These are phyloP conservation scores for Charadrius vociferus DNA, from an alignment of 2,113 vertebrate genomes.

Conservation along the genomic window DNA sequence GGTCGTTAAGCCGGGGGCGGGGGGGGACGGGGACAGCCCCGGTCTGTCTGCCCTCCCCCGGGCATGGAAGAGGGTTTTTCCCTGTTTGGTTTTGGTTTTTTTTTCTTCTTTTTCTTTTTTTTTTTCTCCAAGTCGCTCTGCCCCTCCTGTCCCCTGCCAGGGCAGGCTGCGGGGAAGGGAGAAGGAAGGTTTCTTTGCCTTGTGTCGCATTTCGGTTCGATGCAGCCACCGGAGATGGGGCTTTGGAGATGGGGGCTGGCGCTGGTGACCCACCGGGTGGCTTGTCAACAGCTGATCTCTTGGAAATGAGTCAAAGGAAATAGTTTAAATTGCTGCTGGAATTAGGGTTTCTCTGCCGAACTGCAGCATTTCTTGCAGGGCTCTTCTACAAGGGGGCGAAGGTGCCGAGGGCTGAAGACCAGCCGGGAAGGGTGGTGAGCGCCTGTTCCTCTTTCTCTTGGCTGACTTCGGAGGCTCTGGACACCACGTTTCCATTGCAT, in stretches of 20 bases:
- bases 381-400: accelerated
- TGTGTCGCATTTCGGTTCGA: accelerated
- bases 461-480: not conserved
- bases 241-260: too few relatives aligned
- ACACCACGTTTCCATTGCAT: not conserved
- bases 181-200: not conserved
- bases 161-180: not conserved
- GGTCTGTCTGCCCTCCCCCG: not conserved
- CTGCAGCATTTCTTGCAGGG: not conserved
- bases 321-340: not conserved
- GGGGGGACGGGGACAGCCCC: too few relatives aligned
- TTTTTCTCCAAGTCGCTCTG: accelerated
- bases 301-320: not conserved
- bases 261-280: not conserved
- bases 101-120: too few relatives aligned
- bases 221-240: not conserved
- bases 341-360: not conserved
- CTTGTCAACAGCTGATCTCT: not conserved
- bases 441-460: not conserved
- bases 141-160: too few relatives aligned
- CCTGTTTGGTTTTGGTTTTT: too few relatives aligned
- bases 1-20: too few relatives aligned
- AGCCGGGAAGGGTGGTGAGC: not conserved
- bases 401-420: not conserved
- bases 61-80: too few relatives aligned